These are phyloP conservation scores for Ophioninae sp. DNA, from an alignment of 2,888 invertebrate genomes.

Conservation along the genomic window DNA sequence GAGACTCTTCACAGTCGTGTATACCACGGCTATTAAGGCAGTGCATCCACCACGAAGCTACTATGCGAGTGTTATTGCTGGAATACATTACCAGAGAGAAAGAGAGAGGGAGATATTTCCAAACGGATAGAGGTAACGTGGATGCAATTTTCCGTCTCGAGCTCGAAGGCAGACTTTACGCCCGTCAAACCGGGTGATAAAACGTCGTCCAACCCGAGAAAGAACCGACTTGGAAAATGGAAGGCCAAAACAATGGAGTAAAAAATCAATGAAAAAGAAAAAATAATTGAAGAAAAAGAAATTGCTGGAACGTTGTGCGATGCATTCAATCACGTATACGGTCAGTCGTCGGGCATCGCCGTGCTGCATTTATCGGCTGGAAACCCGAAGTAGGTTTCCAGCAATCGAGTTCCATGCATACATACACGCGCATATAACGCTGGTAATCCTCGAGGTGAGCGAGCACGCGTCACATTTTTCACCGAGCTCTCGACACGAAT, in stretches of 20 bases:
- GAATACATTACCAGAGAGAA: constrained; percentile 35
- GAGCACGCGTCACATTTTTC: constrained; percentile 69
- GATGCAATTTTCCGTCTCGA: constrained; percentile 57
- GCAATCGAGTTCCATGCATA: constrained; percentile 19
- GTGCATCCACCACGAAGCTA: constrained; percentile 33
- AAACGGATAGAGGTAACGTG: constrained; percentile 31
- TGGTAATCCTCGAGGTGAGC: constrained; percentile 51
- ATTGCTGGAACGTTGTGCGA: constrained; percentile 21
- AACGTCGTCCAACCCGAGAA: constrained; percentile 9
- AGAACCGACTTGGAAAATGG: constrained; percentile 5
- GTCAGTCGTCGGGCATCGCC: not conserved
- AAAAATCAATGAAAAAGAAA: constrained; percentile 1
- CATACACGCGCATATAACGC: not conserved
- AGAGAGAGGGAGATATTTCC: constrained; percentile 7
- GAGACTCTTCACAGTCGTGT: constrained; percentile 50
- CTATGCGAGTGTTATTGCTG: constrained; percentile 32
- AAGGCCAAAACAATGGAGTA: not conserved
- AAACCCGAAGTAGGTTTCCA: constrained; percentile 54
- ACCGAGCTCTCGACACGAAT: constrained; percentile 71
- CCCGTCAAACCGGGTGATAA: constrained; percentile 43
- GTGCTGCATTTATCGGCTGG: constrained; percentile 51
- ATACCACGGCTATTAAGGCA: constrained; percentile 39
- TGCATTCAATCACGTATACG: constrained; percentile 46
- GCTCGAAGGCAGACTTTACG: constrained; percentile 40
- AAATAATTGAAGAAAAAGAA: constrained; percentile 3